Conservation (phyloP, 1,140 invertebrate genomes). For the Andricus grossulariae region DNA sequence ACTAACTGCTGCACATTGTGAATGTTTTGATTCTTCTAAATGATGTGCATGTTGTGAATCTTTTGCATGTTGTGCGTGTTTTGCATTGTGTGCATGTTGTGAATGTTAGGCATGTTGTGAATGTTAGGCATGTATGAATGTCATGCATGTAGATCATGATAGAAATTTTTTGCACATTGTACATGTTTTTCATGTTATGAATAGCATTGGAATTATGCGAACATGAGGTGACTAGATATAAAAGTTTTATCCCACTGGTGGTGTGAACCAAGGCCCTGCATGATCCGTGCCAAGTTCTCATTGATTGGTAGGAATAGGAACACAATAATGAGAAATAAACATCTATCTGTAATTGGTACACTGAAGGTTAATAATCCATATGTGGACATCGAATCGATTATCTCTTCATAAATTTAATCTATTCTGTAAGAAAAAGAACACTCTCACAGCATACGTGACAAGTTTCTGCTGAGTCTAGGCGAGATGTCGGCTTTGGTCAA, state of each 20-base stretch:
- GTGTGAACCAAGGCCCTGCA: constrained; percentile 33
- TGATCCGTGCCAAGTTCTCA: constrained; percentile 45
- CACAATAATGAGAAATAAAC: constrained; percentile 38
- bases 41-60: too few relatives aligned
- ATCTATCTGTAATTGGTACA: constrained; percentile 49
- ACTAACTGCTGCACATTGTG: too few relatives aligned
- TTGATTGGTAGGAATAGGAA: constrained; percentile 36
- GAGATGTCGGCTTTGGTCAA: constrained; percentile 13
- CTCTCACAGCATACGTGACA: constrained; percentile 5
- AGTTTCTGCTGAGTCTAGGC: too few relatives aligned
- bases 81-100: too few relatives aligned
- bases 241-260: constrained; percentile 21
- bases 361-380: constrained; percentile 42
- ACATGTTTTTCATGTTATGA: background rate
- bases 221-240: constrained; percentile 39
- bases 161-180: too few relatives aligned
- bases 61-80: too few relatives aligned
- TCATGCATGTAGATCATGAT: too few relatives aligned
- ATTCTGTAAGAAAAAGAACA: background rate
- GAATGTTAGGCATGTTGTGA: too few relatives aligned
- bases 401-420: constrained; percentile 34
- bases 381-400: constrained; percentile 37
- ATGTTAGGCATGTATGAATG: too few relatives aligned
- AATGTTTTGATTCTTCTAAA: too few relatives aligned
- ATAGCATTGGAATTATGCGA: constrained; percentile 32